Conservation (phyloP, 2,797 vertebrate genomes). For the Aldrovandia affinis region DNA sequence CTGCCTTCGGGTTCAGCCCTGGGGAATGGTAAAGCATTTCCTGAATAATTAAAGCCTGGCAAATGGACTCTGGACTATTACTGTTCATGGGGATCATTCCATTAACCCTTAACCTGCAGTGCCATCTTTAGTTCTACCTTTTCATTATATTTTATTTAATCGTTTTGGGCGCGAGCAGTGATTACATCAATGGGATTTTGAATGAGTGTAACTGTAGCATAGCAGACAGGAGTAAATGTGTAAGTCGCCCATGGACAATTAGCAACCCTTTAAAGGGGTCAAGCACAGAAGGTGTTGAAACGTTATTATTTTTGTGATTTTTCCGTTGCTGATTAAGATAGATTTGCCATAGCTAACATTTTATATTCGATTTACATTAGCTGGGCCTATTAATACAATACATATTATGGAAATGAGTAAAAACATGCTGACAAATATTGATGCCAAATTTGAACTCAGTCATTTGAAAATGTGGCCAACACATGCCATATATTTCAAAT, state of each 20-base stretch:
- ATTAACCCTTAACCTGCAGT: slow-evolving; percentile 1
- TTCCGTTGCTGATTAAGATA: no score
- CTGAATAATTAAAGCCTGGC: neutral
- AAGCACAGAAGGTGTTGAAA: neutral
- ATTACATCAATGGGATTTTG: neutral
- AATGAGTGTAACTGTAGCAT: neutral
- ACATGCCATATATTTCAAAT: no score
- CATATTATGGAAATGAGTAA: no score
- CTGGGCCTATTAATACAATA: no score
- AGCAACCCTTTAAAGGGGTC: neutral
- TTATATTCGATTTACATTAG: no score
- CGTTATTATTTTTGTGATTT: neutral
- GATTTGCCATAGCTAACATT: no score
- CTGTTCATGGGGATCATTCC: neutral
- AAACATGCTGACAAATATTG: no score
- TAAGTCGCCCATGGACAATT: neutral
- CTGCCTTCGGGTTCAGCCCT: neutral
- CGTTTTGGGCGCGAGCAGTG: neutral
- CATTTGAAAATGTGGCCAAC: no score
- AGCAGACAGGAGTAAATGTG: neutral
- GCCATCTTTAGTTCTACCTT: neutral
- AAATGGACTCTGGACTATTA: slow-evolving; percentile 8
- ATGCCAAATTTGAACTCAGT: no score
- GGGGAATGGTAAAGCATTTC: slow-evolving; percentile 19
- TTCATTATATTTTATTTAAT: neutral